A percentile compares a stretch with the other conserved stretches of the same genome.
phyloP scores from a whole-genome alignment of 2,888 invertebrate genomes.

The Harmothoe impar region DNA sequence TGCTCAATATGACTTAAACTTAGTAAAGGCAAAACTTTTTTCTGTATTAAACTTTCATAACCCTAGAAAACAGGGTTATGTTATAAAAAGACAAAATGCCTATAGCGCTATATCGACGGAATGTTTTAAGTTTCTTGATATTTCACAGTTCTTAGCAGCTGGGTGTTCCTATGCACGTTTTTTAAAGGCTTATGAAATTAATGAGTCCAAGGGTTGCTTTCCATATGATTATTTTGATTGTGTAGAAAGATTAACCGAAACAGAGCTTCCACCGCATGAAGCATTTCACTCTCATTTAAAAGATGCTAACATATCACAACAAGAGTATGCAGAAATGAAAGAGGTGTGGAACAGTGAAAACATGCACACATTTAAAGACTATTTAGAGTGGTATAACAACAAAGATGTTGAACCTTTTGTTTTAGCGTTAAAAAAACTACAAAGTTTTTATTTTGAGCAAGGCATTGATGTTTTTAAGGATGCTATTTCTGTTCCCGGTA shows the following conservation, averaged over 20 bases:
- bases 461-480: slow-evolving; percentile 50
- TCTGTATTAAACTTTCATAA: too few species aligned
- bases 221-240: background rate
- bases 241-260: background rate
- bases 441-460: background rate
- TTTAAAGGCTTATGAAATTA: too few species aligned
- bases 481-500: slow-evolving; percentile 51
- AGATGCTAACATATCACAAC: background rate
- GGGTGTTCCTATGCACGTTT: too few species aligned
- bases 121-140: too few species aligned
- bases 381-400: slow-evolving; percentile 47
- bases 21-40: too few species aligned
- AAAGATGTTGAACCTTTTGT: slow-evolving; percentile 9
- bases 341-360: background rate
- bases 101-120: too few species aligned
- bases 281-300: background rate
- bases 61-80: too few species aligned
- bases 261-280: background rate
- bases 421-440: background rate
- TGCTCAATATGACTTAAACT: too few species aligned
- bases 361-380: slow-evolving; percentile 46
- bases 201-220: background rate
- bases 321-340: background rate
- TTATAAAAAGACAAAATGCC: too few species aligned
- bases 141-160: too few species aligned